These are phyloP conservation scores for Actinia tenebrosa DNA, from an alignment of 64 coral and sea anemone species.

Conservation along the genomic window DNA sequence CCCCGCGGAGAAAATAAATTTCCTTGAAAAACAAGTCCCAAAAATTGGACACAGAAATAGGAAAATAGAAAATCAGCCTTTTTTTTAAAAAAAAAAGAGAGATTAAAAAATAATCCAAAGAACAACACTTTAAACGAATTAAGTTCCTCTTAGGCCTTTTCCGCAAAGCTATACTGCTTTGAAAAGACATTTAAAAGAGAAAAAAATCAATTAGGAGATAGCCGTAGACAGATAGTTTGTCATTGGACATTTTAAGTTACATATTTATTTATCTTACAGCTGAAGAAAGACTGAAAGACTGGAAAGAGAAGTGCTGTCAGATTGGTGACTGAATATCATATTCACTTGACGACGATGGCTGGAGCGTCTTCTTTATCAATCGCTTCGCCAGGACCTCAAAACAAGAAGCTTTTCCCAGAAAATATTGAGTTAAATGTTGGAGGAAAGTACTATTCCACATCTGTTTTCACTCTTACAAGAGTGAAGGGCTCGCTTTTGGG, in stretches of 20 bases:
- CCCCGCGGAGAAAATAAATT: too few species aligned
- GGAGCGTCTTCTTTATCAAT: slow-evolving; percentile 2
- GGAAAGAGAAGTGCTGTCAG: not conserved
- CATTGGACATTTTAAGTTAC: not conserved
- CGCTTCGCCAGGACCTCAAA: slow-evolving; percentile 26
- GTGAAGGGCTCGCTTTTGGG: slow-evolving; percentile 77
- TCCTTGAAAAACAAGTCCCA: too few species aligned
- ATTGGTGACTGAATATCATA: not conserved
- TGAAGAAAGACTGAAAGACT: not conserved
- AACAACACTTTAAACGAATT: not conserved
- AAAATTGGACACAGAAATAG: too few species aligned
- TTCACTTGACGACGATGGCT: slow-evolving; percentile 27
- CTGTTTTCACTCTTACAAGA: slow-evolving; percentile 78
- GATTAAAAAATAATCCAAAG: not conserved
- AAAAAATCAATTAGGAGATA: not conserved
- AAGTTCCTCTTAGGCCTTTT: too few species aligned
- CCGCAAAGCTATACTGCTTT: too few species aligned
- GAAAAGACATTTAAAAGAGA: not conserved
- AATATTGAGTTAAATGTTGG: slow-evolving; percentile 89
- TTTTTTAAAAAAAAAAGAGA: not conserved
- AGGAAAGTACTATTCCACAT: slow-evolving; percentile 80
- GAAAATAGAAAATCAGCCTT: too few species aligned
- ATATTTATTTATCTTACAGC: slow-evolving; percentile 8
- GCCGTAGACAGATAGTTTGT: not conserved
- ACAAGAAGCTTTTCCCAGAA: slow-evolving; percentile 73